Conservation (phyloP, 2,113 vertebrate species). For the Fregata magnificens region DNA sequence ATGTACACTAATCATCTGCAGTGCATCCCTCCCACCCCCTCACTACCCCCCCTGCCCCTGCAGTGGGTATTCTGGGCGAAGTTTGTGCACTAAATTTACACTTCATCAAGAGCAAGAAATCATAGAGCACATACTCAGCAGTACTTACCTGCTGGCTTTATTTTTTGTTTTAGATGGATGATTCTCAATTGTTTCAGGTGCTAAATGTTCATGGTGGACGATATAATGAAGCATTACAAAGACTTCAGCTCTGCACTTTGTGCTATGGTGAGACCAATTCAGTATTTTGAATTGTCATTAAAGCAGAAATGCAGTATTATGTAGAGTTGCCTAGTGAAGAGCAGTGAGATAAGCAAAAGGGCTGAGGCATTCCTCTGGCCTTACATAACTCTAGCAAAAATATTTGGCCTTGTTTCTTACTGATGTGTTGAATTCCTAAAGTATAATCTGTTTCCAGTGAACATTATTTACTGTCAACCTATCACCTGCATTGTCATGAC, state of each 20-base stretch:
- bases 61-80: neutral
- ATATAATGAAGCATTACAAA: neutral
- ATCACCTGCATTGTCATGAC: neutral
- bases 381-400: neutral
- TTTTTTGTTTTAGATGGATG: conserved; percentile 32
- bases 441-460: neutral
- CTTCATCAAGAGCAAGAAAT: neutral
- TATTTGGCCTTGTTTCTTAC: neutral
- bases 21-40: neutral
- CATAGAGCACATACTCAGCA: neutral
- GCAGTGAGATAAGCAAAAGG: neutral
- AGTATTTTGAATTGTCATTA: neutral
- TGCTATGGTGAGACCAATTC: conserved; percentile 63
- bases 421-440: neutral
- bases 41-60: too few species aligned
- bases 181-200: conserved; percentile 54
- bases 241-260: conserved; percentile 52
- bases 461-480: neutral
- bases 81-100: neutral
- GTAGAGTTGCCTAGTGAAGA: neutral
- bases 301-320: neutral
- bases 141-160: neutral
- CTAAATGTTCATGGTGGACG: neutral
- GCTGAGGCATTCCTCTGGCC: neutral
- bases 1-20: neutral